Conservation (phyloP, 2,113 vertebrate genomes). For the Panthera tigris region DNA sequence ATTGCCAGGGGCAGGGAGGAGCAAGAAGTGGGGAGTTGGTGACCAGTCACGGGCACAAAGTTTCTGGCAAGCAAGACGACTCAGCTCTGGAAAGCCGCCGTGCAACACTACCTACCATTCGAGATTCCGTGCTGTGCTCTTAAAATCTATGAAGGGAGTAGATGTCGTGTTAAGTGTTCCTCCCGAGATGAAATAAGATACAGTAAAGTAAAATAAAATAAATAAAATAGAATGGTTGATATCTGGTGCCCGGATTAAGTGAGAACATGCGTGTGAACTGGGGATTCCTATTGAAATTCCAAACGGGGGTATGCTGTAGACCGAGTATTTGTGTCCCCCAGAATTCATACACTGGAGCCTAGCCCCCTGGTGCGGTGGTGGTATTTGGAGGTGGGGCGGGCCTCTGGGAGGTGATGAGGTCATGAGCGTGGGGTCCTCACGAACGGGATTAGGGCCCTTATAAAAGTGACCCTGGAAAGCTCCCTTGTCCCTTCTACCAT, state of each 20-base stretch:
- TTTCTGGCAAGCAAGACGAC: background rate
- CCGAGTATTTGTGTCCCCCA: background rate
- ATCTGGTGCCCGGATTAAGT: background rate
- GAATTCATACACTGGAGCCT: background rate
- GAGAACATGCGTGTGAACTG: background rate
- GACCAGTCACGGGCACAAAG: background rate
- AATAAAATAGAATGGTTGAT: background rate
- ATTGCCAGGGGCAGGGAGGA: accelerated
- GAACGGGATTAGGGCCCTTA: background rate
- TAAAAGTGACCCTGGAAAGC: too few relatives aligned
- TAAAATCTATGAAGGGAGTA: background rate
- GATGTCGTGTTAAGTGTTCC: background rate
- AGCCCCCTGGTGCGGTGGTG: accelerated
- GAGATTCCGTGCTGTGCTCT: accelerated
- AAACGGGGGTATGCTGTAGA: background rate
- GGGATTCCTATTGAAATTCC: too few relatives aligned
- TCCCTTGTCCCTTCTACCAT: background rate
- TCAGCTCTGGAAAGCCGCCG: accelerated
- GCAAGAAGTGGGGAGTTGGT: too few relatives aligned
- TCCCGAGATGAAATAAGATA: background rate
- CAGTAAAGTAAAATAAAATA: background rate
- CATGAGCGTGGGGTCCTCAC: too few relatives aligned
- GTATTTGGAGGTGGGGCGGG: background rate
- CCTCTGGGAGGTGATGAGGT: background rate
- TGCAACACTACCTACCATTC: accelerated